Conservation (phyloP, 2,888 invertebrate species). For the Coleophora deauratella region DNA sequence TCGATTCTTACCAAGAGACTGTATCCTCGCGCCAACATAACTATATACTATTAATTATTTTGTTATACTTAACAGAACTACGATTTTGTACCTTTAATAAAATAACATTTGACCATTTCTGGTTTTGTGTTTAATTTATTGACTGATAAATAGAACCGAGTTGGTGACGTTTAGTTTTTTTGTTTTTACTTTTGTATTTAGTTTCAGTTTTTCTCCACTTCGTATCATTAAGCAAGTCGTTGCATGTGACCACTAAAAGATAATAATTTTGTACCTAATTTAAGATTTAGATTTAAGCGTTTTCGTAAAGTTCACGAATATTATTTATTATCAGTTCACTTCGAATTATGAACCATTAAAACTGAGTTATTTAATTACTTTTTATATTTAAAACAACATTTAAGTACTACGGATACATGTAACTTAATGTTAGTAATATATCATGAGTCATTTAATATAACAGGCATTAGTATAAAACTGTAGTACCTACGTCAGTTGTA, state of each 20-base stretch:
- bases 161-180: constrained; percentile 47
- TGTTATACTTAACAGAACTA: constrained; percentile 47
- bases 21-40: constrained; percentile 41
- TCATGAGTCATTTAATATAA: constrained; percentile 73
- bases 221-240: constrained; percentile 38
- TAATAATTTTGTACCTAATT: constrained; percentile 73
- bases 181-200: constrained; percentile 36
- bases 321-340: constrained; percentile 75
- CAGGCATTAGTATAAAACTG: constrained; percentile 61
- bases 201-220: constrained; percentile 61
- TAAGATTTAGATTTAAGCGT: constrained; percentile 65
- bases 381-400: constrained; percentile 67
- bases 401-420: constrained; percentile 57
- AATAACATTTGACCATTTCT: constrained; percentile 46
- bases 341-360: constrained; percentile 68
- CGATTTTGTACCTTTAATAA: constrained; percentile 58
- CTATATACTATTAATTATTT: constrained; percentile 44
- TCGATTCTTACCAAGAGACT: constrained; percentile 56
- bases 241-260: constrained; percentile 62
- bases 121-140: constrained; percentile 59
- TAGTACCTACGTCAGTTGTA: constrained; percentile 68
- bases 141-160: constrained; percentile 37
- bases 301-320: constrained; percentile 68
- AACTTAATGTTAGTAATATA: constrained; percentile 67
- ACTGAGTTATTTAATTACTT: constrained; percentile 72